Conservation (phyloP, 2,797 vertebrate genomes). For the Setipinna tenuifilis region DNA sequence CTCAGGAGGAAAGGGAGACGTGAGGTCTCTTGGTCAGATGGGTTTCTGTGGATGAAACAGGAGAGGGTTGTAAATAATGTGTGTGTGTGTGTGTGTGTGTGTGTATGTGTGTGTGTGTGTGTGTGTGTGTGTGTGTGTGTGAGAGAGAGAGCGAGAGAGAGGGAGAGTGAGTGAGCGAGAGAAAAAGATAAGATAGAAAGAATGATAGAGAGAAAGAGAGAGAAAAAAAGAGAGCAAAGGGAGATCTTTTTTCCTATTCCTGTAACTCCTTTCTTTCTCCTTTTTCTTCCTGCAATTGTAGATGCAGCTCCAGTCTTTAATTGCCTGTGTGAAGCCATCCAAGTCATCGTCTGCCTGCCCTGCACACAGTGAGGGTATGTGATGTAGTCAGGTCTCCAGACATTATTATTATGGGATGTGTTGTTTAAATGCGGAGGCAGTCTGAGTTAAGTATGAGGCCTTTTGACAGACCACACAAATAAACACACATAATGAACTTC, state of each 20-base stretch:
- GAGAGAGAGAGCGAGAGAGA: too few relatives aligned
- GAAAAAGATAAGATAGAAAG: too few relatives aligned
- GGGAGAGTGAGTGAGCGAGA: too few relatives aligned
- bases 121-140: too few relatives aligned
- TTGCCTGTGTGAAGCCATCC: not conserved
- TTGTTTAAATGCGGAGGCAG: not conserved
- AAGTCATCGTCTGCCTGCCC: not conserved
- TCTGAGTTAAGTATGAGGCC: not conserved
- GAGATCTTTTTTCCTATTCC: not conserved
- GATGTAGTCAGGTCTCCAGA: not conserved
- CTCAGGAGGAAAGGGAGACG: not conserved
- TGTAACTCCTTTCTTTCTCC: not conserved
- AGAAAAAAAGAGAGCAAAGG: too few relatives aligned
- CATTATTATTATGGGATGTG: not conserved
- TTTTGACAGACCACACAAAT: not conserved
- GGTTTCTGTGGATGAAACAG: not conserved
- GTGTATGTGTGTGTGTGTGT: too few relatives aligned
- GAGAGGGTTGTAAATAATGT: not conserved
- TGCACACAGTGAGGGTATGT: not conserved
- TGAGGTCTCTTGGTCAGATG: not conserved
- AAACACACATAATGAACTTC: not conserved
- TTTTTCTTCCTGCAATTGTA: not conserved
- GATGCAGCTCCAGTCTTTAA: not conserved
- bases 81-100: too few relatives aligned
- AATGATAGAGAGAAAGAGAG: too few relatives aligned